Evolutionary conservation across 2,113 vertebrate genomes (phyloP).

Genomic region (Neomonachus schauinslandi): DNA sequence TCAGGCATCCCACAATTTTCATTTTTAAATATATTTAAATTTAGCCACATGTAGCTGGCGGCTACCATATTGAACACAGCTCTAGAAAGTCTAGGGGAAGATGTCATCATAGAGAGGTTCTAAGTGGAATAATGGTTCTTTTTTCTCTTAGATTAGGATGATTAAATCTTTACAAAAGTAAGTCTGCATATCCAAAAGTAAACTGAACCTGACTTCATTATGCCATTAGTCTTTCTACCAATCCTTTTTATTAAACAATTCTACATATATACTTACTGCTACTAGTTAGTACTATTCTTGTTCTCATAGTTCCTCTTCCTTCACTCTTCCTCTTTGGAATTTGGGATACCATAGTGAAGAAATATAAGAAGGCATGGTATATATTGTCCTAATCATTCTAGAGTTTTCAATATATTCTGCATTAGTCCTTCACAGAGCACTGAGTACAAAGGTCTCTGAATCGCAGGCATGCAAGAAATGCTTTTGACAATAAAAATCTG

Average conservation of each 20-base stretch:
- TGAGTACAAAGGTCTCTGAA: not conserved
- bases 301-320: not conserved
- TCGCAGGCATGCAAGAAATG: not conserved
- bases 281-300: not conserved
- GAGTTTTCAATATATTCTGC: not conserved
- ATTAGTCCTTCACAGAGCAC: not conserved
- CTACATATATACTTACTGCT: not conserved
- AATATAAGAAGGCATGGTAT: not conserved
- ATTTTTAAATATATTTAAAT: constrained; percentile 43
- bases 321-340: not conserved
- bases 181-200: not conserved
- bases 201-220: constrained; percentile 19
- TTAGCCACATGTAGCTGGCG: not conserved
- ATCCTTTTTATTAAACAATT: not conserved
- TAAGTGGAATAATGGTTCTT: not conserved
- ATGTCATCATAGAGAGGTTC: not conserved
- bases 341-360: not conserved
- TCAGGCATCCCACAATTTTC: not conserved
- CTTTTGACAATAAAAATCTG: not conserved
- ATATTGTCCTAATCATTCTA: not conserved
- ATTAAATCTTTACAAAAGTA: constrained; percentile 36
- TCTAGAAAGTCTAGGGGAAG: not conserved
- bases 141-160: not conserved
- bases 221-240: not conserved
- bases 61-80: not conserved